Conservation (phyloP, 2,113 vertebrate genomes). For the Rhinolophus sinicus region DNA sequence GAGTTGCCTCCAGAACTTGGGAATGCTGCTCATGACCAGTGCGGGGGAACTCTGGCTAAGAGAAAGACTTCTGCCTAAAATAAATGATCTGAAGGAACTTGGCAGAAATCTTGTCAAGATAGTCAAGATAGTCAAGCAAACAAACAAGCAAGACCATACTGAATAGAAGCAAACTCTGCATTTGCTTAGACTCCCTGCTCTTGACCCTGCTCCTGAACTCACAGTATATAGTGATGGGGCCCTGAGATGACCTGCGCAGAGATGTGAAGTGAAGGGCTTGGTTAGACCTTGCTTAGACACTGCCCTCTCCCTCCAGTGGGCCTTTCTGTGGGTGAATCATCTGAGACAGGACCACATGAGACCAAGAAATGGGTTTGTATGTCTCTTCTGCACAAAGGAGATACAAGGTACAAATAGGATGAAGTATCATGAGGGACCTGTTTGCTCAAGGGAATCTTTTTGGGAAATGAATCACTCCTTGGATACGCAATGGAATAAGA, state of each 20-base stretch:
- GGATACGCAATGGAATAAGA: neutral
- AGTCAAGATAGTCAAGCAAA: neutral
- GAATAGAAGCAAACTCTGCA: neutral
- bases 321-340: neutral
- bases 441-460: neutral
- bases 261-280: neutral
- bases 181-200: neutral
- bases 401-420: neutral
- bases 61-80: neutral
- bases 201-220: neutral
- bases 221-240: neutral
- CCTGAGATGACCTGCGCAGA: neutral
- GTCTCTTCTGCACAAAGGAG: neutral
- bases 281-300: neutral
- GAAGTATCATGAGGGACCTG: neutral
- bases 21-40: neutral
- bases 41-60: neutral
- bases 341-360: neutral
- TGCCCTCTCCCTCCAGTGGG: neutral
- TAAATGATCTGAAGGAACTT: neutral
- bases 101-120: neutral
- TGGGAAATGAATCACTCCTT: slow-evolving; percentile 22
- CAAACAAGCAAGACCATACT: neutral
- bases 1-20: neutral
- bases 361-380: neutral